A percentile compares a stretch with the other conserved stretches of the same genome.
Evolutionary conservation across 1,140 invertebrate species (phyloP).

Genomic region (Euwallacea fornicatus): DNA sequence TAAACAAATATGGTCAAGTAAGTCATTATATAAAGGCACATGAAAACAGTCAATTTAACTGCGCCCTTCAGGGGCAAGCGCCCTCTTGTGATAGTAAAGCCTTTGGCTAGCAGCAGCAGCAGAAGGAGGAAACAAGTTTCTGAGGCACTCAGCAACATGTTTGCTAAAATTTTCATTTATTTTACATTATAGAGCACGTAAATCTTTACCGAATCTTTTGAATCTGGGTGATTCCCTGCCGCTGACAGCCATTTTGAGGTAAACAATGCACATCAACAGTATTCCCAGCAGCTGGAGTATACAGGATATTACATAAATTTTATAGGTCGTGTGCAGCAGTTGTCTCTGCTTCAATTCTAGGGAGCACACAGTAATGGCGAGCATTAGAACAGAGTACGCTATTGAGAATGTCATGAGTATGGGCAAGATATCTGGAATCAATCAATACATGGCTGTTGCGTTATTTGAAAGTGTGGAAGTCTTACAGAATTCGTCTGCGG

Average conservation of each 20-base stretch:
- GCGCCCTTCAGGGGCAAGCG: slow-evolving; percentile 68
- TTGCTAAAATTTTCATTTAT: slow-evolving; percentile 58
- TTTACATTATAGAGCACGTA: not conserved
- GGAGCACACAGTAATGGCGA: slow-evolving; percentile 66
- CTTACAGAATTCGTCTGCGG: slow-evolving; percentile 92
- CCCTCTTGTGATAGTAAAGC: slow-evolving; percentile 87
- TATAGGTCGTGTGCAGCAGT: slow-evolving; percentile 85
- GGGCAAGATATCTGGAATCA: slow-evolving; percentile 73
- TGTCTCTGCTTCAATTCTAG: slow-evolving; percentile 73
- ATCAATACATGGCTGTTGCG: not conserved
- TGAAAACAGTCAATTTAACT: slow-evolving; percentile 79
- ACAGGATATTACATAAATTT: slow-evolving; percentile 77
- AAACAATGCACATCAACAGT: slow-evolving; percentile 65
- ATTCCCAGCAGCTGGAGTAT: slow-evolving; percentile 67
- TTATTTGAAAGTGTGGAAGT: slow-evolving; percentile 36
- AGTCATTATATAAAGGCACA: slow-evolving; percentile 72
- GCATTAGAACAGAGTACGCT: slow-evolving; percentile 65
- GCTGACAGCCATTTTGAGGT: slow-evolving; percentile 70
- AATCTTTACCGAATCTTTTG: slow-evolving; percentile 62
- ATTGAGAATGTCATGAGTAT: slow-evolving; percentile 66
- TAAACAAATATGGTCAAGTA: slow-evolving; percentile 77
- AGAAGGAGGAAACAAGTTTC: slow-evolving; percentile 76
- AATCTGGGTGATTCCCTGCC: slow-evolving; percentile 62
- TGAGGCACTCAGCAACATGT: slow-evolving; percentile 70
- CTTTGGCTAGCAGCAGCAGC: slow-evolving; percentile 82